A percentile compares a stretch with the other conserved stretches of the same genome.
These are phyloP conservation scores for Oncorhynchus tshawytscha DNA, from an alignment of 2,113 vertebrate species.

Conservation along the genomic window DNA sequence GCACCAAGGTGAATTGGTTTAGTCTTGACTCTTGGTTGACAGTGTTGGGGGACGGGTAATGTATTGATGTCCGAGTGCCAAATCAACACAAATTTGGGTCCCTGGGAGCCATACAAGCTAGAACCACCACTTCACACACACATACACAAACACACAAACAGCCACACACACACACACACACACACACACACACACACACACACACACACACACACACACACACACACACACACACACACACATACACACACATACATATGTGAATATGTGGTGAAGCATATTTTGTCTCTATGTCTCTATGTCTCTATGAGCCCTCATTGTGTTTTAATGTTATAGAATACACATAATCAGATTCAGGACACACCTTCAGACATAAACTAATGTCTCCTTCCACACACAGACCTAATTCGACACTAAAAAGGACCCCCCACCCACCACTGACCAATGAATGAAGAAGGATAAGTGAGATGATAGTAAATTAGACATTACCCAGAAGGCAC, in stretches of 20 bases:
- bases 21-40: too few species aligned
- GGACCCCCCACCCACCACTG: neutral
- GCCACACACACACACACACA: neutral
- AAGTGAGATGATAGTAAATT: neutral
- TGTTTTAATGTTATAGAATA: neutral
- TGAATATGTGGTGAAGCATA: neutral
- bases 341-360: neutral
- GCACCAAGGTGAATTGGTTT: too few species aligned
- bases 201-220: neutral
- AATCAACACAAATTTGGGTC: too few species aligned
- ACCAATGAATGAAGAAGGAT: neutral
- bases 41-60: too few species aligned
- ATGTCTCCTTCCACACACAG: neutral
- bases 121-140: too few species aligned
- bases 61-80: too few species aligned
- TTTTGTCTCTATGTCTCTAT: too few species aligned
- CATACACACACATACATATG: neutral
- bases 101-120: too few species aligned
- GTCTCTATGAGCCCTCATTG: neutral
- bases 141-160: neutral
- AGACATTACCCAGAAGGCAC: neutral
- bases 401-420: neutral
- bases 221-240: neutral
- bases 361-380: neutral
- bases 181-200: neutral